Evolutionary conservation across 2,113 vertebrate species (phyloP).

Genomic region (Charadrius vociferus): DNA sequence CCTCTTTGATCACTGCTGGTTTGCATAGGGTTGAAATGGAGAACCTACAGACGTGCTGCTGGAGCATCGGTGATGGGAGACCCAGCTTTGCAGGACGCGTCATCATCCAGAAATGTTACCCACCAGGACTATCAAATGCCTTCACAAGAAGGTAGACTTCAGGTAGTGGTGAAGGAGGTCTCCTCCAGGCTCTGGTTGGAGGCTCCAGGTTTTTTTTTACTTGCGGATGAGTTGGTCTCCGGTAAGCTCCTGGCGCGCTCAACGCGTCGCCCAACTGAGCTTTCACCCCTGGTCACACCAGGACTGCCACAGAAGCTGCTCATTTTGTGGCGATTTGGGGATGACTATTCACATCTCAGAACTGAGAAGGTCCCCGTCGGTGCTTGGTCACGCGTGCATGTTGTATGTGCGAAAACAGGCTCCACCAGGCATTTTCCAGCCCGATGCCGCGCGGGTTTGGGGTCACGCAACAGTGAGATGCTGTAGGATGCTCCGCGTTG

Average conservation of each 20-base stretch:
- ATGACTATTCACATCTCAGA: background rate
- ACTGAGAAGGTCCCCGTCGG: background rate
- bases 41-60: background rate
- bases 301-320: background rate
- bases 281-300: background rate
- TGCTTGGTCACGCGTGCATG: rapidly evolving
- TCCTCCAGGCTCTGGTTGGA: background rate
- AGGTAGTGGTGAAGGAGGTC: background rate
- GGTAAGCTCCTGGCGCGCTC: background rate
- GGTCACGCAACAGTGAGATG: background rate
- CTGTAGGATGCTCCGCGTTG: background rate
- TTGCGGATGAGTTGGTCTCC: background rate
- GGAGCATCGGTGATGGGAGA: background rate
- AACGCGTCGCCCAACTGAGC: rapidly evolving
- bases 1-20: background rate
- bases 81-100: rapidly evolving
- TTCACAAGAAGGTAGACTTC: background rate
- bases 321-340: background rate
- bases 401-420: rapidly evolving
- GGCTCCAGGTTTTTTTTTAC: too few relatives aligned
- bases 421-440: background rate
- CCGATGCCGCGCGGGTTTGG: rapidly evolving
- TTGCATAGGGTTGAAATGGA: background rate
- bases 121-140: background rate
- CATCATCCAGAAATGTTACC: background rate